These are phyloP conservation scores for Apis florea DNA, from an alignment of 1,140 invertebrate genomes.

Conservation along the genomic window DNA sequence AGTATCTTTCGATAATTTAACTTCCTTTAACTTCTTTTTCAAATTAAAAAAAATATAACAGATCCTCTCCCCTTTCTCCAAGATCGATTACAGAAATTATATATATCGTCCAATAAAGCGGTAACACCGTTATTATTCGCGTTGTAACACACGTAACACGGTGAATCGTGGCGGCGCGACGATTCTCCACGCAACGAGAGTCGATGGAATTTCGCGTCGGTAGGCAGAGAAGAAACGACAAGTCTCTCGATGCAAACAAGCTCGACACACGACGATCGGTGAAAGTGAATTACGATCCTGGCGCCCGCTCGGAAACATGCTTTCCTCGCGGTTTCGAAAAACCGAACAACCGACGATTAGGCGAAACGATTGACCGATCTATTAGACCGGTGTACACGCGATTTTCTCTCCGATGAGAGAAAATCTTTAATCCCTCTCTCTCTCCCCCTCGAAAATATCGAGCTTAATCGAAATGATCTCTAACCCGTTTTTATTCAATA, in stretches of 20 bases:
- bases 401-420: not conserved
- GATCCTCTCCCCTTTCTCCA: too few relatives aligned
- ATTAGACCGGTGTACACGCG: not conserved
- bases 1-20: too few relatives aligned
- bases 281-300: slow-evolving; percentile 43
- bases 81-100: not conserved
- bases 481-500: too few relatives aligned
- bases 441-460: too few relatives aligned
- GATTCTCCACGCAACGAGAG: not conserved
- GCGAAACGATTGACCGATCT: not conserved
- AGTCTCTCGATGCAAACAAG: slow-evolving; percentile 28
- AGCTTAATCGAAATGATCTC: too few relatives aligned
- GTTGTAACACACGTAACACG: not conserved
- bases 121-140: not conserved
- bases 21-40: too few relatives aligned
- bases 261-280: slow-evolving; percentile 19
- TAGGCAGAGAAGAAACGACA: not conserved
- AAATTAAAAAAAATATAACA: too few relatives aligned
- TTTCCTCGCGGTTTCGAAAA: slow-evolving; percentile 37
- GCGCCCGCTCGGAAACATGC: slow-evolving; percentile 9
- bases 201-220: not conserved
- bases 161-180: not conserved
- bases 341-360: slow-evolving; percentile 3
- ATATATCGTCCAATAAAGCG: not conserved
- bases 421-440: too few relatives aligned